Evolutionary conservation across 2,113 vertebrate genomes (phyloP), one percentile per base, ranked within the genome.

Genomic region (Phalacrocorax brasilianus): DNA sequence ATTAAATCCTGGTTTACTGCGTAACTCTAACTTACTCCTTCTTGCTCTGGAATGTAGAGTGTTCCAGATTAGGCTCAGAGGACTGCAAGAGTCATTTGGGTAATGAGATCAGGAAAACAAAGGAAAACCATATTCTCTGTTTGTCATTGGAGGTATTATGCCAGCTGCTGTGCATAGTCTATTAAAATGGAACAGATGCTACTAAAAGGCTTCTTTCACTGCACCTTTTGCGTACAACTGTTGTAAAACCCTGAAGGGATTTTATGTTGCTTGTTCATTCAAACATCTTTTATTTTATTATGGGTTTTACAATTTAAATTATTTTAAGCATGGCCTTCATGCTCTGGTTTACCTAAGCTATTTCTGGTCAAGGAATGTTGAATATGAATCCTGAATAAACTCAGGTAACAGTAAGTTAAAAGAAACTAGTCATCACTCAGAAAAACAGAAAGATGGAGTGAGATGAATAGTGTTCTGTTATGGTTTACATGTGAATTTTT

Each of bases 141-240:
- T 89, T 89, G 40, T 70, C 53, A 32, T 56, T 65, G 35, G 42
- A 83, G 71, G 21, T 85, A 44, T 66, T 94, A 47, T 44, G 66
- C 66, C 77, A 94, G 78, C 62, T 96, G 70, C 70, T 61, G 26
- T 61, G 70, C 45, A 32, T 85, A 65, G 82, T 76, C 52, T 76
- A 23, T 85, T 87, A 66, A 82, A 89, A 88, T 79, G 20, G 71
- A 96, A 73, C 76, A 85, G 77, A 87, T 89, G 77, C 45, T 92
- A 9, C 49, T 81, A 24, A 81, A 78, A 91, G 44, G 61, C 52
- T 93, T 85, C 65, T 52, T 92, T 81, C 40, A 14, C 61, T 68
- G 35, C 40, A 70, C n/a, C 28, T 82, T 82, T 88, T 82, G 53
- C 5, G 0, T 91, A n/a, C 49, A 71, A 58, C 38, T 91, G 40